phyloP scores from a whole-genome alignment of 2,797 vertebrate species.

The Xerus rutilus region DNA sequence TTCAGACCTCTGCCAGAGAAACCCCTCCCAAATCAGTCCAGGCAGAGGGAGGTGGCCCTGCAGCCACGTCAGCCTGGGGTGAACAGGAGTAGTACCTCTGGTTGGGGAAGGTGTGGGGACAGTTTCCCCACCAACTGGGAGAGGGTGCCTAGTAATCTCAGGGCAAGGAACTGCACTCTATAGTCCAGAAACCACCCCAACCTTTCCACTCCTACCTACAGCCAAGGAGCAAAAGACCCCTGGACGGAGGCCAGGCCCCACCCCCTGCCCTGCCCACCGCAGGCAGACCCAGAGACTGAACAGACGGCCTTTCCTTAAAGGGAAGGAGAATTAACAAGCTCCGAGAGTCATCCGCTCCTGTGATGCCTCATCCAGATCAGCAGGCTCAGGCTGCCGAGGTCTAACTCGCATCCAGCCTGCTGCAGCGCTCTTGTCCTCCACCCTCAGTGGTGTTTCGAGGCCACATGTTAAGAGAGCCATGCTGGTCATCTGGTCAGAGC shows the following conservation, averaged over 20 bases:
- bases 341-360: background rate
- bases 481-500: background rate
- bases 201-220: background rate
- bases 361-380: background rate
- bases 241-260: slow-evolving; percentile 33
- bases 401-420: slow-evolving; percentile 1
- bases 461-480: background rate
- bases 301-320: slow-evolving; percentile 64
- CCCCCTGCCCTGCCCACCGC: background rate
- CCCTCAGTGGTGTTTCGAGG: background rate
- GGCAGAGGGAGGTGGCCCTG: background rate
- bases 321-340: slow-evolving; percentile 46
- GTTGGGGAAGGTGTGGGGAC: background rate
- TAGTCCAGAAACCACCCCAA: background rate
- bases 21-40: background rate
- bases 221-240: slow-evolving; percentile 3
- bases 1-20: background rate
- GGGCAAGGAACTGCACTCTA: background rate
- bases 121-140: background rate
- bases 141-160: background rate
- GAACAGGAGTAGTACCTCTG: background rate
- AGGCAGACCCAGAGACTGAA: background rate
- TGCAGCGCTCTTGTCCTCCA: background rate
- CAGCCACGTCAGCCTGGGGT: background rate
- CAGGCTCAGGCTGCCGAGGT: background rate